Percentiles rank a stretch among this genome's conserved stretches.
Evolutionary conservation across 2,797 vertebrate genomes (phyloP).

Genomic region (Anomalospiza imberbis): DNA sequence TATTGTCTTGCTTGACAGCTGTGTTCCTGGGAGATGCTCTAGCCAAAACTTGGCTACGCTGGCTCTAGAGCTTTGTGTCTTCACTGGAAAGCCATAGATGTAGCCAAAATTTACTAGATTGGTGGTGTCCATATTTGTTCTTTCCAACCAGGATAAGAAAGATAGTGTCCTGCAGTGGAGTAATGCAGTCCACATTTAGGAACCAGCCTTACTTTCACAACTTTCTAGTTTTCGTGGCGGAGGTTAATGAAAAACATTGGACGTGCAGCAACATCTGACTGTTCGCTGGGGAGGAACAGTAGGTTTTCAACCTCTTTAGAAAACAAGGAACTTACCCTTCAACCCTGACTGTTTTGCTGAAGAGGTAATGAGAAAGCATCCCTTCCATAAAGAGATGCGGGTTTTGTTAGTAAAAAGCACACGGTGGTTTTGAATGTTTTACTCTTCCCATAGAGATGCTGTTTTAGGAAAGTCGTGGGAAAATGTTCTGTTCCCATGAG

Average conservation of each 20-base stretch:
- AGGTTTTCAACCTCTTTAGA: background rate
- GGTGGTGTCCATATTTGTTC: background rate
- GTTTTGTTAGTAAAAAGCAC: background rate
- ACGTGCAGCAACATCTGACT: accelerated
- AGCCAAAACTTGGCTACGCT: background rate
- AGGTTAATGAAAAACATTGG: background rate
- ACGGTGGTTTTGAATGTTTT: background rate
- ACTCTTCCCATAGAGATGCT: background rate
- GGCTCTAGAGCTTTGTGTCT: background rate
- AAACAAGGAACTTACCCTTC: background rate
- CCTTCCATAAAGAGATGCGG: background rate
- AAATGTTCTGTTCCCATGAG: background rate
- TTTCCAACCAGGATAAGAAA: background rate
- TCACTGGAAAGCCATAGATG: background rate
- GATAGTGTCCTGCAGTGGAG: background rate
- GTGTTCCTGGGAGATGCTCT: background rate
- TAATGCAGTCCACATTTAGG: background rate
- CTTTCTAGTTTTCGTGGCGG: background rate
- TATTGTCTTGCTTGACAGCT: background rate
- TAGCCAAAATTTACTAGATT: background rate
- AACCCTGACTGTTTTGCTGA: background rate
- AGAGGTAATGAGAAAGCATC: background rate
- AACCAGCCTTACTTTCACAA: background rate
- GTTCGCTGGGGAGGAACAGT: background rate
- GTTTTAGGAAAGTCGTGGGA: background rate